Conservation (phyloP, 2,113 vertebrate genomes). For the Muntiacus muntjak region DNA sequence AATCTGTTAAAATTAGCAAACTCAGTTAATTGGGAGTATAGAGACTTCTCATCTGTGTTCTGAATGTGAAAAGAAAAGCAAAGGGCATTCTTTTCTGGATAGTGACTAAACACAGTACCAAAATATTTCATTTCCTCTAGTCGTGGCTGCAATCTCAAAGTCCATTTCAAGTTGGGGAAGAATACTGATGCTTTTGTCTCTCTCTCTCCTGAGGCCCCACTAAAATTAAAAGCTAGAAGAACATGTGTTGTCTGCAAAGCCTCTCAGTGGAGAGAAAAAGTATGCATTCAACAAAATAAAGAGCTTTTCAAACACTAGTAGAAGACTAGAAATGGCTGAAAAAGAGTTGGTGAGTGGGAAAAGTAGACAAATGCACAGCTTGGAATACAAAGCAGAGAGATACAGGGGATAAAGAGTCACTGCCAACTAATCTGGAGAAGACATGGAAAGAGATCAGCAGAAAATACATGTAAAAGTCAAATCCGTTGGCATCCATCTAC, state of each 20-base stretch:
- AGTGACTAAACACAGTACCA: not conserved
- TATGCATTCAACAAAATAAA: not conserved
- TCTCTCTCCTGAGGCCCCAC: not conserved
- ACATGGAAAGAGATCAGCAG: not conserved
- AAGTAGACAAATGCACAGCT: not conserved
- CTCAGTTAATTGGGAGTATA: not conserved
- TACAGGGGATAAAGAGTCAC: not conserved
- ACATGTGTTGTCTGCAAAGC: not conserved
- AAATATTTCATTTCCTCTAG: not conserved
- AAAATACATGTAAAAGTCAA: not conserved
- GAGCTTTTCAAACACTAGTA: not conserved
- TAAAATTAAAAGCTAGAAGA: constrained; percentile 10
- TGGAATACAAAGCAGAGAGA: not conserved
- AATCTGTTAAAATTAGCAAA: not conserved
- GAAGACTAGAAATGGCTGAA: not conserved
- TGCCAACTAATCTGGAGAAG: not conserved
- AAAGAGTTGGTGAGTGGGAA: not conserved
- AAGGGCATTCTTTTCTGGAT: not conserved
- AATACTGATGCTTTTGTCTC: not conserved
- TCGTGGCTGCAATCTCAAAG: not conserved
- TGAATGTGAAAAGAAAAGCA: not conserved
- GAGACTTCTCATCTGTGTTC: not conserved
- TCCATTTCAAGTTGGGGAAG: not conserved
- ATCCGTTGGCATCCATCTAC: not conserved
- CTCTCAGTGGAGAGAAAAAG: not conserved